Evolutionary conservation across 2,113 vertebrate species (phyloP).

Genomic region (Mesocricetus auratus): DNA sequence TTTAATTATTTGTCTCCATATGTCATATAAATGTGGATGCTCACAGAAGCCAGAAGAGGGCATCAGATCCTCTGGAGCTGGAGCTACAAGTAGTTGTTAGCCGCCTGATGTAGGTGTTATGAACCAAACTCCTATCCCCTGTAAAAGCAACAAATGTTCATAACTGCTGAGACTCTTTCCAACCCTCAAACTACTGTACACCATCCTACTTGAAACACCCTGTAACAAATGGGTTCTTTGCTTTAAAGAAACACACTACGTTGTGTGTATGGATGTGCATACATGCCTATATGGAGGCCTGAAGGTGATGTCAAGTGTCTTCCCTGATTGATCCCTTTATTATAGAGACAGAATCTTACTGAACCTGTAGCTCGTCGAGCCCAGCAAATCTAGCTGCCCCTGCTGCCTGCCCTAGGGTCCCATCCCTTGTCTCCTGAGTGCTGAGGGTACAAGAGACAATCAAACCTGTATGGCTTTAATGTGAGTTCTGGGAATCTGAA

Average conservation of each 20-base stretch:
- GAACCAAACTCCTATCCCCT: not conserved
- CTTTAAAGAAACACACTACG: slow-evolving; percentile 33
- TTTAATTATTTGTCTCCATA: not conserved
- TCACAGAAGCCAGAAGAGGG: not conserved
- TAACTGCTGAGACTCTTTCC: not conserved
- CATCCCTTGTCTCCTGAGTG: not conserved
- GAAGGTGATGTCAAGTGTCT: not conserved
- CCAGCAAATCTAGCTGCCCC: not conserved
- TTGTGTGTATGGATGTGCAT: not conserved
- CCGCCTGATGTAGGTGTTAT: not conserved
- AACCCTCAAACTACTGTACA: slow-evolving; percentile 13
- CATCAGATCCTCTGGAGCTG: not conserved
- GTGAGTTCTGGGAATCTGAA: not conserved
- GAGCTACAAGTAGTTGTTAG: not conserved
- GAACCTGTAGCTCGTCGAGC: not conserved
- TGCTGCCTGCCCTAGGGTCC: not conserved
- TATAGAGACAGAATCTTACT: not conserved
- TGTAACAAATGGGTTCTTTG: slow-evolving; percentile 48
- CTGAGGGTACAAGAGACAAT: not conserved
- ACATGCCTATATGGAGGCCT: not conserved
- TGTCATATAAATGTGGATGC: not conserved
- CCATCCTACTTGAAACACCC: not conserved
- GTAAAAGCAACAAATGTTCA: not conserved
- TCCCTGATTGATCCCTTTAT: not conserved
- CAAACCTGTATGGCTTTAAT: not conserved